A percentile compares a stretch with the other conserved stretches of the same genome.
Conservation (phyloP, 2,113 vertebrate species). For the Lichenostomus cassidix region DNA sequence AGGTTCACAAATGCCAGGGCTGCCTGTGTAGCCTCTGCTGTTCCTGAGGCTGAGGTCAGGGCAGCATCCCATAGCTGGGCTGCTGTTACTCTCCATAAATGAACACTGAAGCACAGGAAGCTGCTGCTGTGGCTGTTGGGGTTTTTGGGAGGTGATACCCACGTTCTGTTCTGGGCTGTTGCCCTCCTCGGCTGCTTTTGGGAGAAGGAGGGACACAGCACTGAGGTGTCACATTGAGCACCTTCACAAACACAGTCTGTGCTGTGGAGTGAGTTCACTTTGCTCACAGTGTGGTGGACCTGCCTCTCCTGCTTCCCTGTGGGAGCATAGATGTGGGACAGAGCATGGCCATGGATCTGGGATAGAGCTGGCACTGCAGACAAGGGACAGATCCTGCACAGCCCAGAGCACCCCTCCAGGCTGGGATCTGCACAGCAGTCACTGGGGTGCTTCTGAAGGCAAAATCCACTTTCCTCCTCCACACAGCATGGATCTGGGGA, state of each 20-base stretch:
- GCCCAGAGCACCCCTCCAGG: not conserved
- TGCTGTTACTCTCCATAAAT: not conserved
- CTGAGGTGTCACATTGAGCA: not conserved
- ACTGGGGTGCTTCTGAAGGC: not conserved
- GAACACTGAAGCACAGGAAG: not conserved
- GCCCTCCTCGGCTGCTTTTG: not conserved
- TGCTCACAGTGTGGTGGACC: not conserved
- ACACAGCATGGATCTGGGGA: not conserved
- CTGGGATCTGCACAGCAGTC: not conserved
- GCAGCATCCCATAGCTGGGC: not conserved
- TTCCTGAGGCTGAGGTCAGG: not conserved
- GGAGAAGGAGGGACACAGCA: too few species aligned
- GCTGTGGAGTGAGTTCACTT: not conserved
- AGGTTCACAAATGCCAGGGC: not conserved
- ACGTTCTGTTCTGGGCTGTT: accelerated
- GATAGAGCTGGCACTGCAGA: not conserved
- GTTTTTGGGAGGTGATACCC: not conserved
- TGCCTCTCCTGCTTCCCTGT: not conserved
- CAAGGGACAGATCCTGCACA: not conserved
- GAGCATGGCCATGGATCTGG: not conserved
- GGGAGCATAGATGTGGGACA: accelerated
- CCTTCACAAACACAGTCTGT: not conserved
- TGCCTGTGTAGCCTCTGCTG: not conserved
- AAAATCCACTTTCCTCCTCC: not conserved
- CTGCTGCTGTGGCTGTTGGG: not conserved